These are phyloP conservation scores for Cantharis flavilabris DNA, from an alignment of 2,888 invertebrate genomes.

Conservation along the genomic window DNA sequence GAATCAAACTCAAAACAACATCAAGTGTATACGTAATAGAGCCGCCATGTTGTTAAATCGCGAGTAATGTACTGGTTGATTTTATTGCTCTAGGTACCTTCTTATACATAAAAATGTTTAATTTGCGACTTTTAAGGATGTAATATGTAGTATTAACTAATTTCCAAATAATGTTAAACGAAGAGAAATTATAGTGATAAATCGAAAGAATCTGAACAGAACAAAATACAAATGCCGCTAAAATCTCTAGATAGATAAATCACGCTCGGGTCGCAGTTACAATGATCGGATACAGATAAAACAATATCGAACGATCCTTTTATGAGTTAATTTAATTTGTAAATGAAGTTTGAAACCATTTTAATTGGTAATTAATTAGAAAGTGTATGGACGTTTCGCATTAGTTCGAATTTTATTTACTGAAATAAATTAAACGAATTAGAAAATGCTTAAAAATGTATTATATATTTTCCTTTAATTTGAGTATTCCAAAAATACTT, in stretches of 20 bases:
- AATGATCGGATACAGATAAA: background rate
- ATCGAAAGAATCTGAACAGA: background rate
- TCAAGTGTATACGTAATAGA: no score
- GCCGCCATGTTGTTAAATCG: no score
- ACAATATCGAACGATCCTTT: background rate
- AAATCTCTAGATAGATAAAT: background rate
- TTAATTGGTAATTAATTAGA: background rate
- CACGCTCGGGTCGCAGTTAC: background rate
- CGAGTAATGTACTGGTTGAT: no score
- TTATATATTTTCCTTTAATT: background rate
- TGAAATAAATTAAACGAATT: background rate
- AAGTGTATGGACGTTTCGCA: background rate
- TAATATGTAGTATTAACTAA: no score
- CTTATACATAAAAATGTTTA: no score
- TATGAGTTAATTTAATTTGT: background rate
- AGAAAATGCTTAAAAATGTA: background rate
- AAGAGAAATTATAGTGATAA: background rate
- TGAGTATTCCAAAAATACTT: background rate
- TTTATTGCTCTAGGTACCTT: no score
- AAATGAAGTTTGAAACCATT: background rate
- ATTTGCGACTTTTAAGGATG: no score
- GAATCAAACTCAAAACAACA: no score
- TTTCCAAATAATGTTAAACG: no score
- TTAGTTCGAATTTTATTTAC: background rate
- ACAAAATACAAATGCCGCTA: background rate